These are phyloP conservation scores for Diprion similis DNA, from an alignment of 1,140 invertebrate species.

Conservation along the genomic window DNA sequence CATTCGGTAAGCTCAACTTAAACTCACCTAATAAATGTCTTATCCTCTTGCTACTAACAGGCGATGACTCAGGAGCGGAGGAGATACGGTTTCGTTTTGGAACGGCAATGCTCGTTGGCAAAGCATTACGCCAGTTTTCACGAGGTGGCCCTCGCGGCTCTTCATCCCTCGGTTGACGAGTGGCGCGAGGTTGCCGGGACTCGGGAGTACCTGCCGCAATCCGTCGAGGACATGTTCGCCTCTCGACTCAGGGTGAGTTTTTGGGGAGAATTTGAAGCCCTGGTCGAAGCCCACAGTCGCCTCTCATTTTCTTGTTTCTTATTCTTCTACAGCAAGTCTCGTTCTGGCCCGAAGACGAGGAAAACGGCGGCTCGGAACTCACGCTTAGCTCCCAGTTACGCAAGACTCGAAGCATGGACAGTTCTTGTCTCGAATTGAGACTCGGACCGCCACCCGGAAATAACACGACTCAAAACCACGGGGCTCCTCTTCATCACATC, in stretches of 20 bases:
- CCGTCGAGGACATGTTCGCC: constrained; percentile 81
- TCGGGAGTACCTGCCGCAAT: constrained; percentile 81
- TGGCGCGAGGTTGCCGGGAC: constrained; percentile 89
- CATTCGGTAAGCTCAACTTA: constrained; percentile 9
- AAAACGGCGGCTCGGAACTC: constrained; percentile 60
- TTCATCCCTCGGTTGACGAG: constrained; percentile 83
- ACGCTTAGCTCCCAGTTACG: constrained; percentile 77
- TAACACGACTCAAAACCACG: constrained; percentile 36
- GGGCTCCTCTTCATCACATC: constrained; percentile 41
- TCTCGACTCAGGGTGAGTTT: constrained; percentile 72
- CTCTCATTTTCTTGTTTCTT: constrained; percentile 6
- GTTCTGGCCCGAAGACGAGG: constrained; percentile 79
- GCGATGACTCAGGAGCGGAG: constrained; percentile 93
- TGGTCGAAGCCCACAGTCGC: background rate
- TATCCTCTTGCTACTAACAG: constrained; percentile 61
- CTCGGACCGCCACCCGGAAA: constrained; percentile 49
- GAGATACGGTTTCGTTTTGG: constrained; percentile 91
- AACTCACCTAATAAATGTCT: background rate
- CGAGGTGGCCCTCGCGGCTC: constrained; percentile 75
- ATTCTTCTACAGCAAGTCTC: constrained; percentile 71
- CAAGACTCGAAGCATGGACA: constrained; percentile 88
- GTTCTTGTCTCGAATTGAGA: constrained; percentile 82
- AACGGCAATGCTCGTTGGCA: constrained; percentile 89
- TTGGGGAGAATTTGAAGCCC: constrained; percentile 17
- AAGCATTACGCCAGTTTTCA: constrained; percentile 92